Conservation (phyloP, 2,888 invertebrate species). For the Dicycla oo region DNA sequence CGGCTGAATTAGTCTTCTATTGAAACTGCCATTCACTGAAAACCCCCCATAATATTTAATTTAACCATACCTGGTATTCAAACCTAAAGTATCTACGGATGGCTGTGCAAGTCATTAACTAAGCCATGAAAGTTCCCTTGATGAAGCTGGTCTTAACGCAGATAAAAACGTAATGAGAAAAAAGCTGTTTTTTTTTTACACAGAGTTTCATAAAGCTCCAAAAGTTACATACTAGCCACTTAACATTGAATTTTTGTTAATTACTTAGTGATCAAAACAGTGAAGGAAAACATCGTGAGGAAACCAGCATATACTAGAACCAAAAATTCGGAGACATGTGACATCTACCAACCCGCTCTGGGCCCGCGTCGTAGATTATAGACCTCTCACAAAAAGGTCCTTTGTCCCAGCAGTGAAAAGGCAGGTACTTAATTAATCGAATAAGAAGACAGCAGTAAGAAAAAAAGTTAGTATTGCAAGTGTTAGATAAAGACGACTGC, state of each 20-base stretch:
- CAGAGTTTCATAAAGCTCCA: too few relatives aligned
- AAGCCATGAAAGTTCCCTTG: neutral
- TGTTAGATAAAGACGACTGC: neutral
- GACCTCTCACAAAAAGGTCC: too few relatives aligned
- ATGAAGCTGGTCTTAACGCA: neutral
- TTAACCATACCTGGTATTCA: neutral
- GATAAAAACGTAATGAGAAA: neutral
- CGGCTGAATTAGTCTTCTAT: neutral
- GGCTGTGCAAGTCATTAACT: neutral
- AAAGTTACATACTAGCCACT: too few relatives aligned
- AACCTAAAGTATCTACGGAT: neutral
- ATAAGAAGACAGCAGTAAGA: neutral
- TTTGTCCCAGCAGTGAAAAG: neutral
- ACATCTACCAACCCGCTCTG: neutral
- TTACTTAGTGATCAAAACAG: neutral
- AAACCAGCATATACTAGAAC: too few relatives aligned
- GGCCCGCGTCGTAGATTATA: neutral
- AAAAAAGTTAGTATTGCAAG: neutral
- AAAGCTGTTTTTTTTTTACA: neutral
- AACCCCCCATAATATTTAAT: too few relatives aligned
- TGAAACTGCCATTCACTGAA: neutral
- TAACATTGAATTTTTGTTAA: too few relatives aligned
- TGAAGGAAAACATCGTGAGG: too few relatives aligned
- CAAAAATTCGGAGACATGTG: too few relatives aligned
- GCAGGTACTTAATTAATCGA: neutral